Evolutionary conservation across 1,140 invertebrate species (phyloP), one percentile per base, ranked within the genome.

Genomic region (Galleria mellonella): DNA sequence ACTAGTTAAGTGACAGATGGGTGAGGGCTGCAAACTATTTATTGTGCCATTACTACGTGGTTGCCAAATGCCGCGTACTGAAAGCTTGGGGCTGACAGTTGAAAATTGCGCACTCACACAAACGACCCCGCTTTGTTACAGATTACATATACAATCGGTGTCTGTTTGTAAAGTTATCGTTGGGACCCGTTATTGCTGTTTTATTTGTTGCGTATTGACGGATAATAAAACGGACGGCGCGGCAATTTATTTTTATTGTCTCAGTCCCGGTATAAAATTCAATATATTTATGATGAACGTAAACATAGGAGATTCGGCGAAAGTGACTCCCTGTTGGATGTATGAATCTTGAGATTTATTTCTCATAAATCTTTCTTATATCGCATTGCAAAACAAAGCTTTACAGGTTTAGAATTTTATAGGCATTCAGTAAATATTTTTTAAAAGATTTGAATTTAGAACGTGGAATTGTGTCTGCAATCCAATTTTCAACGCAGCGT

Each of bases 1-100:
- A 84, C 70, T 83, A 81, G 81, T 84, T 77, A 83, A 79, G 76
- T 81, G 81, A 84, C 78, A 84, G 81, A 83, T 84, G 81, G 63
- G 69, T 68, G 57, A 76, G 71, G 77, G 81, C 66, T 78, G 70
- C 69, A 54, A 78, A 81, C 78, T 84, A 82, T 82, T 82, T 81
- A 82, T 84, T 83, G 78, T 79, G 61, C 81, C 70, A 83, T 83
- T 83, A 83, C 71, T 69, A 64, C 66, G 72, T 61, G 72, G 71
- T 81, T 77, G 77, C 63, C 72, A 76, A 77, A 83, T 75, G 79
- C 64, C 57, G 43, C 49, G 44, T 33, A 37, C 14, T 41, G 49
- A 50, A 57, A 61, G 69, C 50, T 63, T 68, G 72, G 63, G 65
- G 55, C 55, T 72, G 77, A 78, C 75, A 74, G 77, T 76, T 78